Conservation (phyloP, 2,888 invertebrate genomes). For the Aphidoletes aphidimyza region DNA sequence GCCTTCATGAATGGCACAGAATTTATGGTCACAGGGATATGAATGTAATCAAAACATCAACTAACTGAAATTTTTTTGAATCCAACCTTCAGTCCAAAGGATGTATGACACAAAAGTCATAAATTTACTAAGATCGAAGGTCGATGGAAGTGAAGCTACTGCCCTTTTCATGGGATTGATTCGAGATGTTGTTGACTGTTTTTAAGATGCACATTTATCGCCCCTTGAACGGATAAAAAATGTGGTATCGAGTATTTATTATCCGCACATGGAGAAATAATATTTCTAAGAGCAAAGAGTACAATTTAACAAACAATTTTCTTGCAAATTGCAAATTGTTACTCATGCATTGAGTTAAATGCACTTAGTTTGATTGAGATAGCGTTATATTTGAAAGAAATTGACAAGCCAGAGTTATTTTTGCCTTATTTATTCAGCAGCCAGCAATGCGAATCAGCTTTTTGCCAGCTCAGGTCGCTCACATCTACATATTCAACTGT, state of each 20-base stretch:
- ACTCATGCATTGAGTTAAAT: constrained; percentile 1
- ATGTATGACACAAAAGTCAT: not conserved
- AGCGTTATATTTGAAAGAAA: not conserved
- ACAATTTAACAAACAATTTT: not conserved
- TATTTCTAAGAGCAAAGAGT: not conserved
- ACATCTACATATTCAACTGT: not conserved
- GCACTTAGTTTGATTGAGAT: not conserved
- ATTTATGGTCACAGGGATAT: too few relatives aligned
- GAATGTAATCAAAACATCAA: too few relatives aligned
- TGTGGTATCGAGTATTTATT: not conserved
- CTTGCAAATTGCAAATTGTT: not conserved
- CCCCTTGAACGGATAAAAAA: not conserved
- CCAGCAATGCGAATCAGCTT: not conserved
- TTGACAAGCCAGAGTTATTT: not conserved
- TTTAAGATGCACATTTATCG: not conserved
- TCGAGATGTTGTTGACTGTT: not conserved
- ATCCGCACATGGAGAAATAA: not conserved
- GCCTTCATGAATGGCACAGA: too few relatives aligned
- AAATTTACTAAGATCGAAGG: not conserved
- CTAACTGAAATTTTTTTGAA: constrained; percentile 12
- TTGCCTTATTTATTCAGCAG: not conserved
- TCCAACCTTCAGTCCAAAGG: not conserved
- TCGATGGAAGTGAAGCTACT: not conserved
- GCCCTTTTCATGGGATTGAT: not conserved
- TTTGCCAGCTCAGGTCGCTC: not conserved